Percentiles rank a stretch among this genome's conserved stretches.
Conservation (phyloP, 2,113 vertebrate genomes). For the Lontra canadensis region DNA sequence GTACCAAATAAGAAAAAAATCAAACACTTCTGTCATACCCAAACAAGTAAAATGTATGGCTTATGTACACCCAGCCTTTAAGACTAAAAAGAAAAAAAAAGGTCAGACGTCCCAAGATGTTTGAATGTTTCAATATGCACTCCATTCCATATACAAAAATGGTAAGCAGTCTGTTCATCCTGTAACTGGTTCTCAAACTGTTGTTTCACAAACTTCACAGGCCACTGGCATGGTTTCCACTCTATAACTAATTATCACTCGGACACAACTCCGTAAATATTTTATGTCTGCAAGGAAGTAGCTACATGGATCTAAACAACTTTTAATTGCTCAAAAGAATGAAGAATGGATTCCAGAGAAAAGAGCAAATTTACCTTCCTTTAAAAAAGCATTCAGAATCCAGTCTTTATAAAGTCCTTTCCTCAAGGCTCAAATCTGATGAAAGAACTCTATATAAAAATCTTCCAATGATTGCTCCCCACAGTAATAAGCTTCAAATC, state of each 20-base stretch:
- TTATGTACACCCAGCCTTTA: neutral
- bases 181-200: neutral
- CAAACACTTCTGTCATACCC: slow-evolving; percentile 7
- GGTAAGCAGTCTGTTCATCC: neutral
- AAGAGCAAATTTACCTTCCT: neutral
- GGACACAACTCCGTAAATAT: slow-evolving; percentile 10
- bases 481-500: neutral
- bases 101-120: neutral
- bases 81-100: neutral
- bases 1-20: neutral
- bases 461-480: neutral
- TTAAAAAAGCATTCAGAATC: neutral
- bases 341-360: slow-evolving; percentile 18
- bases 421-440: neutral
- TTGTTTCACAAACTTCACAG: neutral
- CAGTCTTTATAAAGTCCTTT: slow-evolving; percentile 2
- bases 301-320: neutral
- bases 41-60: neutral
- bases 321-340: slow-evolving; percentile 33
- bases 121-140: neutral
- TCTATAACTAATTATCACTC: neutral
- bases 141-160: neutral
- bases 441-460: neutral
- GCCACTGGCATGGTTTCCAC: neutral
- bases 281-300: slow-evolving; percentile 20